These are phyloP conservation scores for Nymphalis io DNA, from an alignment of 1,140 invertebrate genomes.

Conservation along the genomic window DNA sequence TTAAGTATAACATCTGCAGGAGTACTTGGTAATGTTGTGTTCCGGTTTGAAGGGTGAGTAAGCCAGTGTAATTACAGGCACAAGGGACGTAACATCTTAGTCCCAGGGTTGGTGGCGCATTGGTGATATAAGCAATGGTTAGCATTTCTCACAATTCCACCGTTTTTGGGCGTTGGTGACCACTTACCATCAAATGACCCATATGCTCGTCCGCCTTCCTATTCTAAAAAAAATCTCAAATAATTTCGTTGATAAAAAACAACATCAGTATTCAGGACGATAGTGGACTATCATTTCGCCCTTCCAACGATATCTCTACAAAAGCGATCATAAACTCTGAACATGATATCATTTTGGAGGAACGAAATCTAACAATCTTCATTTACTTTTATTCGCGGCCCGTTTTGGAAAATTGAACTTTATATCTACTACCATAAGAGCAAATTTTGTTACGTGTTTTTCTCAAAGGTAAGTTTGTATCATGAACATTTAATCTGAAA, in stretches of 20 bases:
- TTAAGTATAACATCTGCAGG: neutral
- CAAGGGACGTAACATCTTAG: no score
- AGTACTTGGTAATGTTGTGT: neutral
- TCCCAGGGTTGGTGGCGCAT: no score
- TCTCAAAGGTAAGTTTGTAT: constrained; percentile 6
- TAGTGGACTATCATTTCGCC: constrained; percentile 23
- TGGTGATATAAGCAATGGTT: no score
- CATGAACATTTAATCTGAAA: constrained; percentile 30
- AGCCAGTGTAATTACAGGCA: no score
- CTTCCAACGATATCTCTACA: constrained; percentile 28
- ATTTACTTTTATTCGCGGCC: constrained; percentile 24
- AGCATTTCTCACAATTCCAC: no score
- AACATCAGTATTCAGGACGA: constrained; percentile 35
- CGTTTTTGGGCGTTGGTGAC: no score
- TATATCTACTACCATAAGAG: neutral
- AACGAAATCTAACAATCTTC: constrained; percentile 29
- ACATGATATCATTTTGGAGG: constrained; percentile 38
- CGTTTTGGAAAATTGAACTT: neutral
- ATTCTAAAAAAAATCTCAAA: no score
- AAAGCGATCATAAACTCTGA: constrained; percentile 37
- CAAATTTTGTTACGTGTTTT: neutral
- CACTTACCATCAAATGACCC: no score
- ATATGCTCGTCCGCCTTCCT: no score
- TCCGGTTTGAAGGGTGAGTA: no score
- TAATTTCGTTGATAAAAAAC: constrained; percentile 12